Base-by-base conservation (phyloP, 2,797 vertebrate genomes). In the Dicrostonyx torquatus region DNA sequence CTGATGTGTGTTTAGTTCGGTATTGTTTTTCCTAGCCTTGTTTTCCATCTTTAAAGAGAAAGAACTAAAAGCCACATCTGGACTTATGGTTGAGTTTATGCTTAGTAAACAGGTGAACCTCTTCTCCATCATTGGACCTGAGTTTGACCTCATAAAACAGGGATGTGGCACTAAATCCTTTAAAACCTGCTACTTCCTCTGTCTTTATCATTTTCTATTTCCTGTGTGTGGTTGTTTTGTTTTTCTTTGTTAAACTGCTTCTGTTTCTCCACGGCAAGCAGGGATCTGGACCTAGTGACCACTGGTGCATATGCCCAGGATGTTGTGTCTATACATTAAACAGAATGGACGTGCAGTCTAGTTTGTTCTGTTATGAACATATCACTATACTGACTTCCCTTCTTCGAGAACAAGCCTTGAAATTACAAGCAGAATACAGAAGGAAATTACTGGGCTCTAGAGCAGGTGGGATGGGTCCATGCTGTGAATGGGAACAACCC, bases 171-270 rank as follows among this genome's bases (percentile, higher is more conserved):
- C 31, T 3, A 92, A 77, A 72, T 60, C 6, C 37, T 87, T 93
- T 84, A 91, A 94, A 87, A 85, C 77, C 12, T 37, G 29, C 84
- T 76, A 14, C 84, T 77, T 79, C 14, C 4, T 72, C 45, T 76
- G 37, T 83, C 34, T 92, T 55, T 60, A 76, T 86, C 9, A 75
- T 86, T 94, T 90, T 82, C 6, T 43, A 29, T 90, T 88, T 90
- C n/a, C 29, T 5, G 2, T 78, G 26, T 72, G 24, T 89, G 34
- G 45, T 84, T 94, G 40, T 91, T 45, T 79, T 87, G 15, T 26
- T 31, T 91, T 53, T 89, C 17, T 68, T 94, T 26, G 70, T 60
- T 55, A 91, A 92, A 79, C 4, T 45, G 24, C 15, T 70, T 76
- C 3, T 94, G 12, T 34, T 78, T 90, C 85, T 91, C 10, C 34